Evolutionary conservation across 1,140 invertebrate species (phyloP).

Genomic region (Lepidotrigona ventralis): DNA sequence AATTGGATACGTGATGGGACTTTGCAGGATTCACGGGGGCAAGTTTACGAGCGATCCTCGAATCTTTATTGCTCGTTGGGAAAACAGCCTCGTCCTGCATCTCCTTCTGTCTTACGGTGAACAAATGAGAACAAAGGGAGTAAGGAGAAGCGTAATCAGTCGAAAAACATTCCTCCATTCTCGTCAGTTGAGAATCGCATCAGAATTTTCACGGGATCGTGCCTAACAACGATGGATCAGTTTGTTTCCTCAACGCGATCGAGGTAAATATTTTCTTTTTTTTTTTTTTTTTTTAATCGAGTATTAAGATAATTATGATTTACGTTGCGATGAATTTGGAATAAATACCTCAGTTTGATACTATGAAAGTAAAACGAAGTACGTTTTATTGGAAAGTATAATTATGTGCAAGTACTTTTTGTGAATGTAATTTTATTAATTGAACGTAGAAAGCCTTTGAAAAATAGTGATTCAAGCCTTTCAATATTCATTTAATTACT

Average conservation of each 20-base stretch:
- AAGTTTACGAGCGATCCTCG: conserved; percentile 70
- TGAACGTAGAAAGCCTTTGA: too few relatives aligned
- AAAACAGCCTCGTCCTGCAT: conserved; percentile 32
- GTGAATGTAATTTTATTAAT: too few relatives aligned
- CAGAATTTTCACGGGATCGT: not conserved
- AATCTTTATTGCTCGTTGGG: conserved; percentile 57
- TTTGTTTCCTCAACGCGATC: not conserved
- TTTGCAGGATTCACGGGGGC: conserved; percentile 63
- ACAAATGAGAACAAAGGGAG: not conserved
- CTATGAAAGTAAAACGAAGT: too few relatives aligned
- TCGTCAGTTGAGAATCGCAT: not conserved
- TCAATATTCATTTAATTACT: too few relatives aligned
- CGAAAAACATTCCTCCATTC: conserved; percentile 27
- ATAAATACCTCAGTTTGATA: too few relatives aligned
- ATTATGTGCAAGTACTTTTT: too few relatives aligned
- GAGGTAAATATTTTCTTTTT: not conserved
- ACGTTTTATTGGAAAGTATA: too few relatives aligned
- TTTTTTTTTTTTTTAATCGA: not conserved
- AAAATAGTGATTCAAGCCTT: too few relatives aligned
- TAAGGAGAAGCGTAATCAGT: conserved; percentile 34
- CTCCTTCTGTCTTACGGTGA: conserved; percentile 4
- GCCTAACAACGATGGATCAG: not conserved
- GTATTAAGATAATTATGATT: not conserved
- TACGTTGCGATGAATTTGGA: not conserved
- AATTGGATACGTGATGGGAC: conserved; percentile 79